Percentiles rank a stretch among this genome's conserved stretches.
These are phyloP conservation scores for Caenorhabditis macrosperma DNA, from an alignment of 2,888 invertebrate genomes.

Conservation along the genomic window DNA sequence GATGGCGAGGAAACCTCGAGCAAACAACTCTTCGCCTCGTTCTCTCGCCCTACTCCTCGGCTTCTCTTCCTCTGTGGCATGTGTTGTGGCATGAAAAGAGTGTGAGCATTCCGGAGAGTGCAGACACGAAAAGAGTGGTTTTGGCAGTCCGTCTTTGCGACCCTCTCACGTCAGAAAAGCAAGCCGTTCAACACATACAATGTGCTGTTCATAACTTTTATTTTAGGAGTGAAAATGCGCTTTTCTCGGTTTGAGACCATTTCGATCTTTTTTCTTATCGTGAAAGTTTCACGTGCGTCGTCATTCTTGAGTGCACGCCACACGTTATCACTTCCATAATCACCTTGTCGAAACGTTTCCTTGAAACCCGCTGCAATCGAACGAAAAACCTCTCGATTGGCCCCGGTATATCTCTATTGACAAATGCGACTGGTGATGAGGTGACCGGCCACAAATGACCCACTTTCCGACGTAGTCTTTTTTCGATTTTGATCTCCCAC, in stretches of 20 bases:
- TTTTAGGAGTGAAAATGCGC: not conserved
- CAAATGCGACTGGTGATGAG: slow-evolving; percentile 23
- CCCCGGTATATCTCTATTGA: not conserved
- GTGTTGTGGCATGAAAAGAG: slow-evolving; percentile 31
- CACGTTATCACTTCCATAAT: slow-evolving; percentile 10
- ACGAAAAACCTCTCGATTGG: slow-evolving; percentile 12
- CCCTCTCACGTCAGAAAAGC: slow-evolving; percentile 8
- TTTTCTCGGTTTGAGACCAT: no score
- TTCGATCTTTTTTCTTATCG: no score
- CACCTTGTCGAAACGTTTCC: slow-evolving; percentile 8
- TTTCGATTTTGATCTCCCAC: slow-evolving; percentile 46
- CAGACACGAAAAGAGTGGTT: slow-evolving; percentile 13
- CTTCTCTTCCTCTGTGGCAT: slow-evolving; percentile 29
- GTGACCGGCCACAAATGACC: slow-evolving; percentile 40
- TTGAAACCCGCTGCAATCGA: not conserved
- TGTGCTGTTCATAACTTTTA: slow-evolving; percentile 7
- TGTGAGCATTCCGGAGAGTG: slow-evolving; percentile 22
- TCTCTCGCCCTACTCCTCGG: slow-evolving; percentile 20
- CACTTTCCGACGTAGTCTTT: slow-evolving; percentile 44
- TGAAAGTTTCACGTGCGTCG: not conserved
- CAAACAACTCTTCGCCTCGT: slow-evolving; percentile 37
- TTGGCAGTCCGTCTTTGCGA: slow-evolving; percentile 39
- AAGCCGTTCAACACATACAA: slow-evolving; percentile 1
- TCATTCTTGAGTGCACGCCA: not conserved
- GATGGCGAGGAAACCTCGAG: slow-evolving; percentile 16